phyloP scores from a whole-genome alignment of 2,113 vertebrate species.

The Aplodontia rufa region DNA sequence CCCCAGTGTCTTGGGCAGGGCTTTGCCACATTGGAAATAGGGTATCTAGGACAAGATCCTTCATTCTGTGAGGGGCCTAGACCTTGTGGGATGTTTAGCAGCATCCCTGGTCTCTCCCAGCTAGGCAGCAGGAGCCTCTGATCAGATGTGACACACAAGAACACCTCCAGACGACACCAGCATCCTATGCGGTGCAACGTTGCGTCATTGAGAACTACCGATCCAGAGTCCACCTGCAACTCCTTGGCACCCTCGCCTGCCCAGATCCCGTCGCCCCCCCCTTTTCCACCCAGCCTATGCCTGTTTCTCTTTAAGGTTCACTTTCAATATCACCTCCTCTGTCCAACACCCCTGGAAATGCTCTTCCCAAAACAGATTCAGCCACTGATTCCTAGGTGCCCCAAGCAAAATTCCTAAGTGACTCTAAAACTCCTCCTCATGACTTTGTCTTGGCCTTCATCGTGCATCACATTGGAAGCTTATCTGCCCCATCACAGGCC shows the following conservation, averaged over 20 bases:
- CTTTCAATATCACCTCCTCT: background rate
- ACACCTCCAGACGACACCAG: background rate
- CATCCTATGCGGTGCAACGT: background rate
- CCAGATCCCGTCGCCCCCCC: too few relatives aligned
- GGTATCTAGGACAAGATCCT: background rate
- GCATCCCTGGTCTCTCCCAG: background rate
- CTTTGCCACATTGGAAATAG: background rate
- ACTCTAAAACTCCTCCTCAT: background rate
- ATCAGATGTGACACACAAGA: background rate
- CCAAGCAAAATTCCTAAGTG: background rate
- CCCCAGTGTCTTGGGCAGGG: background rate
- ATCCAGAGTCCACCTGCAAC: background rate
- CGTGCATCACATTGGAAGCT: background rate
- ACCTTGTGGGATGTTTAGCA: background rate
- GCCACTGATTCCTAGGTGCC: background rate
- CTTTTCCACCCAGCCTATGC: background rate
- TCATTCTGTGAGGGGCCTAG: background rate
- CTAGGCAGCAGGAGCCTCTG: background rate
- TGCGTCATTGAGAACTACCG: background rate
- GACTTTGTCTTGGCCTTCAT: background rate
- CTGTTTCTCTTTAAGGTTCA: background rate
- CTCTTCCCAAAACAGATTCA: background rate
- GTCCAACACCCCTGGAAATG: background rate
- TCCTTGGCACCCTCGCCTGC: background rate
- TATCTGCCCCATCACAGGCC: background rate